Percentiles rank a stretch among this genome's conserved stretches.
Conservation (phyloP, 2,113 vertebrate species). For the Pristiophorus japonicus region DNA sequence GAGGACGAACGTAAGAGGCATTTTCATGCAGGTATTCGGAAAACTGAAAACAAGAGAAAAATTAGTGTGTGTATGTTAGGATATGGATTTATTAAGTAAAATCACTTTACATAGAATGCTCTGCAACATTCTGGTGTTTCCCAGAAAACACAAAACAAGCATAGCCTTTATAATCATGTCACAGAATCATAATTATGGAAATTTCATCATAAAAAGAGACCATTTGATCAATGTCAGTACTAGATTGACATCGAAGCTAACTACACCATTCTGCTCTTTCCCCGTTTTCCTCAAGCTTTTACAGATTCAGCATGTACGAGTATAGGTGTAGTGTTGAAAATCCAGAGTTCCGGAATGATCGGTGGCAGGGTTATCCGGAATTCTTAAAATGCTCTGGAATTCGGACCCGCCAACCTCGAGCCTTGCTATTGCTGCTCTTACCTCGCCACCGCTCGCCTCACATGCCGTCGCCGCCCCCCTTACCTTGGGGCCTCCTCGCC, state of each 20-base stretch:
- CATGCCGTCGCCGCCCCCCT: too few relatives aligned
- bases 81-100: background rate
- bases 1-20: slow-evolving; percentile 84
- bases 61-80: background rate
- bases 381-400: too few relatives aligned
- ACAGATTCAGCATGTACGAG: background rate
- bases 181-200: background rate
- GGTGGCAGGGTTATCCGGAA: too few relatives aligned
- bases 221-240: background rate
- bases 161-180: background rate
- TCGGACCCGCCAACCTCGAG: too few relatives aligned
- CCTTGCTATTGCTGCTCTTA: too few relatives aligned
- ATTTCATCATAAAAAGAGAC: background rate
- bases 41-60: slow-evolving; percentile 60
- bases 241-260: background rate
- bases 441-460: too few relatives aligned
- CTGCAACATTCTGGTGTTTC: too few relatives aligned
- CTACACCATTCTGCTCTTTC: background rate
- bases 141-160: background rate
- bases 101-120: background rate
- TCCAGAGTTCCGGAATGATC: too few relatives aligned
- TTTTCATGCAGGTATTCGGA: slow-evolving; percentile 94
- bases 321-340: too few relatives aligned
- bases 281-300: background rate
- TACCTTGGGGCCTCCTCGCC: too few relatives aligned